phyloP scores from a whole-genome alignment of 1,140 invertebrate species.

The Diachasma alloeum region DNA sequence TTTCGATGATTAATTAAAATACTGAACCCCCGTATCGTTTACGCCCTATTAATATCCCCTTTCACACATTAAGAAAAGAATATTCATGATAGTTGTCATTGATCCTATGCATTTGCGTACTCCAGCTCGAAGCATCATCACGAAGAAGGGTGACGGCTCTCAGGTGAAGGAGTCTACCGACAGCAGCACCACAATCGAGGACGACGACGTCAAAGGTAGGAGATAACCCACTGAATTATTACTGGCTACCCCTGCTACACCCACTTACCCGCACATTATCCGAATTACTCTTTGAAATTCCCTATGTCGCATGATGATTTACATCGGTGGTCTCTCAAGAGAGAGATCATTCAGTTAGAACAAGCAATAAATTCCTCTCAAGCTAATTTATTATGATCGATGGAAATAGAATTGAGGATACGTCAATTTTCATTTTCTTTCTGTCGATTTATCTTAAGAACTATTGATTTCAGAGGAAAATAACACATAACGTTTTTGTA shows the following conservation, averaged over 20 bases:
- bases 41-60: background rate
- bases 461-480: too few species aligned
- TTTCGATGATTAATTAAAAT: too few species aligned
- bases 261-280: slow-evolving; percentile 6
- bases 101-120: slow-evolving; percentile 40
- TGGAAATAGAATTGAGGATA: too few species aligned
- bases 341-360: background rate
- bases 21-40: background rate
- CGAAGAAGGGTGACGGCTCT: slow-evolving; percentile 92
- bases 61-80: background rate
- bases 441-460: too few species aligned
- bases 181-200: slow-evolving; percentile 89
- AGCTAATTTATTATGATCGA: background rate
- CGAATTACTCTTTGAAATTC: slow-evolving; percentile 15
- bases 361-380: background rate
- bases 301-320: background rate
- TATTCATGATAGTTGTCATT: slow-evolving; percentile 26
- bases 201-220: slow-evolving; percentile 91
- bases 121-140: slow-evolving; percentile 85
- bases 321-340: background rate
- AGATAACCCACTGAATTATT: slow-evolving; percentile 24
- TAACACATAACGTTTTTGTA: too few species aligned
- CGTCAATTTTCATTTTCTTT: too few species aligned
- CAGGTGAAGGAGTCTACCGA: slow-evolving; percentile 96
- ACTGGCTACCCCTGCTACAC: slow-evolving; percentile 23